Conservation (phyloP, 2,113 vertebrate species). For the Barnardius zonarius region DNA sequence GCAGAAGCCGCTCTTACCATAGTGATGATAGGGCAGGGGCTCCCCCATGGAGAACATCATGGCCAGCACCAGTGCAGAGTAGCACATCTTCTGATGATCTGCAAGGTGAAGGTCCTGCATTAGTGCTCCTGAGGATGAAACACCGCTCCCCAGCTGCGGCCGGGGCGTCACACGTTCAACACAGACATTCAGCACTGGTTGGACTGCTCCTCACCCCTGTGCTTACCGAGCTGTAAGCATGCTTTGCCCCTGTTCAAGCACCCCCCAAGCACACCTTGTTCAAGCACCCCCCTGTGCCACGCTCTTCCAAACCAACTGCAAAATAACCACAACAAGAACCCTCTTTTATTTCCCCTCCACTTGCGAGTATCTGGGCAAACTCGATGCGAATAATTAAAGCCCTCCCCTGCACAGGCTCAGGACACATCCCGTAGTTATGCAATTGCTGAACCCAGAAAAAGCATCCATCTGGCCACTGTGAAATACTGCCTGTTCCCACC, state of each 20-base stretch:
- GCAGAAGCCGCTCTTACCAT: conserved; percentile 78
- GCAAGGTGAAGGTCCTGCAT: conserved; percentile 30
- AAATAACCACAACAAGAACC: conserved; percentile 23
- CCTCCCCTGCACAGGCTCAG: conserved; percentile 42
- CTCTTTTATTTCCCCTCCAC: not conserved
- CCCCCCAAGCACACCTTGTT: not conserved
- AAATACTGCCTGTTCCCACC: conserved; percentile 39
- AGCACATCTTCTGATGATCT: conserved; percentile 99
- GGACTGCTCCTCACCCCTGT: not conserved
- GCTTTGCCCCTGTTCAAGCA: not conserved
- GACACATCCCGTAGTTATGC: conserved; percentile 31
- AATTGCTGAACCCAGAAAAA: conserved; percentile 59
- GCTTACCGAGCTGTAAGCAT: not conserved
- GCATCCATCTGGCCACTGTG: conserved; percentile 55
- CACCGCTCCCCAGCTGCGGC: not conserved
- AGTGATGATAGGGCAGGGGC: conserved; percentile 94
- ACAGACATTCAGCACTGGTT: not conserved
- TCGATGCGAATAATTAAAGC: conserved; percentile 29
- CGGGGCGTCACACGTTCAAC: not conserved
- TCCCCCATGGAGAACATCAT: conserved; percentile 99
- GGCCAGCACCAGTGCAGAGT: conserved; percentile 91
- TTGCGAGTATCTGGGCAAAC: conserved; percentile 13
- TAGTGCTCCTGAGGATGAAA: not conserved
- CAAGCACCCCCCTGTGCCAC: not conserved
- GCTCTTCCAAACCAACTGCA: conserved; percentile 26